These are phyloP conservation scores for Oryzias melastigma DNA, from an alignment of 2,113 vertebrate genomes.

Conservation along the genomic window DNA sequence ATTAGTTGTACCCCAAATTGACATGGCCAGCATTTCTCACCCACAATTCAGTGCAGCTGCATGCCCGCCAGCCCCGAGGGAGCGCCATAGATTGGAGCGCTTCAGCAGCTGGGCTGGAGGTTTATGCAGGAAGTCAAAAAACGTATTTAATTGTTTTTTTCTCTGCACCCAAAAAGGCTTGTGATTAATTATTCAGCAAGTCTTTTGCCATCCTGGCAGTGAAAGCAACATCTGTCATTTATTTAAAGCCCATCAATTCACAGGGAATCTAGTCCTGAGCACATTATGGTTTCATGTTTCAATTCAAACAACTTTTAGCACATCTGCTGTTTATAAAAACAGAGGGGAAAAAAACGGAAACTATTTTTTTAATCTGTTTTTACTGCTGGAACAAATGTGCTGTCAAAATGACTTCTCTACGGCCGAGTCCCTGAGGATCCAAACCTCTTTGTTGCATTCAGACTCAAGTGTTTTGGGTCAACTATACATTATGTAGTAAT, in stretches of 20 bases:
- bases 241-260: slow-evolving; percentile 55
- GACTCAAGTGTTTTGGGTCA: too few relatives aligned
- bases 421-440: too few relatives aligned
- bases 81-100: slow-evolving; percentile 46
- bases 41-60: slow-evolving; percentile 49
- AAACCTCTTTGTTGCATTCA: too few relatives aligned
- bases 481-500: too few relatives aligned
- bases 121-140: slow-evolving; percentile 52
- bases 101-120: slow-evolving; percentile 53
- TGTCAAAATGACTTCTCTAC: background rate
- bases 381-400: slow-evolving; percentile 5
- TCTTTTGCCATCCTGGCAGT: slow-evolving; percentile 45
- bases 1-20: background rate
- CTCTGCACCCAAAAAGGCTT: slow-evolving; percentile 46
- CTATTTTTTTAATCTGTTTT: slow-evolving; percentile 16
- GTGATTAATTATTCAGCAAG: slow-evolving; percentile 71
- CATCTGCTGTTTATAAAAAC: slow-evolving; percentile 63
- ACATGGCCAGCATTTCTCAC: slow-evolving; percentile 21
- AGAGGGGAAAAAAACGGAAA: slow-evolving; percentile 37
- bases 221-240: slow-evolving; percentile 73
- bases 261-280: slow-evolving; percentile 56
- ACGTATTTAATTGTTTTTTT: slow-evolving; percentile 63
- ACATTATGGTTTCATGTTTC: slow-evolving; percentile 56
- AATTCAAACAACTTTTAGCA: slow-evolving; percentile 30
- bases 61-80: slow-evolving; percentile 35